Base-by-base conservation (phyloP, 2,888 invertebrate species). In the Fragum whitleyi region DNA sequence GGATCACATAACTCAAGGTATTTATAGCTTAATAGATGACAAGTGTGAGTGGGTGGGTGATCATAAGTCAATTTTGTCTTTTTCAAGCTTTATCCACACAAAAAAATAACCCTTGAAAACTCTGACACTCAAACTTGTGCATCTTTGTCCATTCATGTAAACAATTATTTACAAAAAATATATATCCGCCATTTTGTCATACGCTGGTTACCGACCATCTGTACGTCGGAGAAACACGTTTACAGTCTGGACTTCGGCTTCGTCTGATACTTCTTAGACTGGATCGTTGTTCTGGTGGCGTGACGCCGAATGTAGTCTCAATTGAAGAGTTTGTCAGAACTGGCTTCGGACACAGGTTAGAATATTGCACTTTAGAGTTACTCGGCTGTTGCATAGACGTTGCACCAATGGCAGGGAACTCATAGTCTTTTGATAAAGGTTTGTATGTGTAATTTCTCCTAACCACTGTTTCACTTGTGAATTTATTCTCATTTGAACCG, bases 121-220 rank as follows among this genome's bases (percentile, higher is more conserved):
- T n/a, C n/a, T n/a, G n/a, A n/a, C n/a, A n/a, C n/a, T n/a, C n/a
- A n/a, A n/a, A n/a, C n/a, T n/a, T n/a, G n/a, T 36, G 32, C 32
- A 6, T 9, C 9, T 6, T 9, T 36, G 32, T 36, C 32, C 32
- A 36, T 6, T 6, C 32, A 9, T 36, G 5, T 9, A 36, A 36
- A 36, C 3, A 6, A 36, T 36, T 36, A 36, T 36, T 36, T 36
- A 36, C 32, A 36, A 36, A 36, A 36, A 36, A 36, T 36, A 36
- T 36, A 36, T 36, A 36, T 36, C 32, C 32, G 32, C 47, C 5
- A 47, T 47, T 67, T 51, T 57, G 23, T 76, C 47, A 84, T 9
- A 84, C 84, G 77, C 84, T 84, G 14, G 84, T 84, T 16, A 84
- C 84, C 9, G 84, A 84, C 84, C 84, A 81, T 69, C 80, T 68